Conservation (phyloP, 2,797 vertebrate genomes). For the Borostomias antarcticus region DNA sequence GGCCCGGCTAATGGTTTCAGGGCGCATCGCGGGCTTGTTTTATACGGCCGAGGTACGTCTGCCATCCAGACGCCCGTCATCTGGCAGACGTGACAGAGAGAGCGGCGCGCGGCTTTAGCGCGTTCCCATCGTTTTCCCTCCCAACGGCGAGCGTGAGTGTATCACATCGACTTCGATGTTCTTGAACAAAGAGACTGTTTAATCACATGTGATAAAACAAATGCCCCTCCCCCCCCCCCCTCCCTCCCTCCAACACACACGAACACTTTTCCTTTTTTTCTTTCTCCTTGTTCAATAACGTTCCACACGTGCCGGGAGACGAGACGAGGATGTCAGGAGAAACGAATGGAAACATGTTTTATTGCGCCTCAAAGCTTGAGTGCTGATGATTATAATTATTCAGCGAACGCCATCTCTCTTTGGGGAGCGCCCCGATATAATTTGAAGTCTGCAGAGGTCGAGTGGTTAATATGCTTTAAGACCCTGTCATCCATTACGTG, state of each 20-base stretch:
- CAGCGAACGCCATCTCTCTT: constrained; percentile 63
- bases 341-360: constrained; percentile 75
- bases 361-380: constrained; percentile 62
- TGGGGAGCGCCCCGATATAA: constrained; percentile 54
- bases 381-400: constrained; percentile 72
- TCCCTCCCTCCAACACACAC: constrained; percentile 19
- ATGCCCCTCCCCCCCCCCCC: constrained; percentile 56
- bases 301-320: constrained; percentile 57
- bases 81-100: constrained; percentile 65
- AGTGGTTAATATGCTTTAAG: constrained; percentile 67
- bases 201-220: constrained; percentile 67
- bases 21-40: constrained; percentile 70
- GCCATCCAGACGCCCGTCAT: constrained; percentile 58
- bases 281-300: constrained; percentile 65
- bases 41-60: constrained; percentile 67
- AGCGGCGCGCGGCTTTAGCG: constrained; percentile 53
- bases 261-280: constrained; percentile 45
- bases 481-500: constrained; percentile 55
- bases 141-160: constrained; percentile 49
- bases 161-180: constrained; percentile 53
- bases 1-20: constrained; percentile 81
- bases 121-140: constrained; percentile 63
- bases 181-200: constrained; percentile 74
- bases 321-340: constrained; percentile 74
- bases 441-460: constrained; percentile 60